Conservation (phyloP, 23 tunicate genomes). For the Phallusia fumigata region DNA sequence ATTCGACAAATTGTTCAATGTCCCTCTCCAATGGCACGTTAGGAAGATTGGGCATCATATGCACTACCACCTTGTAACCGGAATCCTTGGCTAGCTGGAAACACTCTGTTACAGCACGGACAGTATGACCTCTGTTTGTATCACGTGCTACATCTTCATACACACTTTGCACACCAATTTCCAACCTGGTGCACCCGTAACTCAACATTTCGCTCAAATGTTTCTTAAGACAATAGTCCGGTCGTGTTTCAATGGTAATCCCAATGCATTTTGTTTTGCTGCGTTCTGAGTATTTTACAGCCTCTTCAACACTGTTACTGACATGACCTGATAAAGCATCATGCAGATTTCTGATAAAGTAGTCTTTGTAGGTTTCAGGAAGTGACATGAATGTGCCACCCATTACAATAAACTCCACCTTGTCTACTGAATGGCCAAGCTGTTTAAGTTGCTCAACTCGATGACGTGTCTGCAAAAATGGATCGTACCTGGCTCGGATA, state of each 20-base stretch:
- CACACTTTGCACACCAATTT: constrained; percentile 99
- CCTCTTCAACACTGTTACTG: constrained; percentile 93
- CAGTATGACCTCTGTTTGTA: constrained; percentile 97
- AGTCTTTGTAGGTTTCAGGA: constrained; percentile 88
- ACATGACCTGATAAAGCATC: constrained; percentile 98
- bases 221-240: constrained; percentile 96
- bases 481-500: constrained; percentile 94
- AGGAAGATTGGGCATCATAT: constrained; percentile 99
- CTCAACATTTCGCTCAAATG: constrained; percentile 96
- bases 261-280: constrained; percentile 97
- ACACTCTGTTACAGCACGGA: constrained; percentile 92
- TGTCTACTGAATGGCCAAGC: constrained; percentile 96
- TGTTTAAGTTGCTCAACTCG: constrained; percentile 95
- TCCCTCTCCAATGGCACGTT: constrained; percentile 95
- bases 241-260: constrained; percentile 98
- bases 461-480: constrained; percentile 93
- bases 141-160: constrained; percentile 99
- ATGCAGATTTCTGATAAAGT: constrained; percentile 95
- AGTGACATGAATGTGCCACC: constrained; percentile 99
- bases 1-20: constrained; percentile 96
- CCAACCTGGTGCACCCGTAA: constrained; percentile 98
- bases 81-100: constrained; percentile 92
- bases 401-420: constrained; percentile 99
- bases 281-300: constrained; percentile 94
- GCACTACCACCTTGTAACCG: constrained; percentile 97